Base-by-base conservation (phyloP, 2,113 vertebrate genomes). In the Istiophorus platypterus region DNA sequence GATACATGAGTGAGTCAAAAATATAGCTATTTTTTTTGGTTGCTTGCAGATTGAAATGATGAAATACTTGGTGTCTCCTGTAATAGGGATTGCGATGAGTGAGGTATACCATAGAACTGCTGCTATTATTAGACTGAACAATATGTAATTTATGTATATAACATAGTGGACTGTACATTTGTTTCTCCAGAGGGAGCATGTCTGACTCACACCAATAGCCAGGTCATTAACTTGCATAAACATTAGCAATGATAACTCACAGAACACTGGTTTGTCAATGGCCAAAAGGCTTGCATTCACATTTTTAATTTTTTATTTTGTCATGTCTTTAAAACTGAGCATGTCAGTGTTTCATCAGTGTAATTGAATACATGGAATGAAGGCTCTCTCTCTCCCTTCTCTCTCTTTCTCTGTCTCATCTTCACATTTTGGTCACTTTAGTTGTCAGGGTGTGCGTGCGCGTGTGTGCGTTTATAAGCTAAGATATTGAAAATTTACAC, bases 101-200 rank as follows among this genome's bases (percentile, higher is more conserved):
- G 34, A 76, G 11, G 52, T 80, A 68, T 73, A 71, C 75, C 66
- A 65, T 70, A 76, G 69, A 52, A 56, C 7, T 31, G 7, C 69
- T 18, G 63, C 68, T 81, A 65, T 87, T 76, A 75, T 78, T 74
- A 29, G 57, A 47, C n/a, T 69, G 70, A 80, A 39, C 56, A 59
- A 42, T 63, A 3, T 92, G 86, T 90, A 92, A 86, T 91, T 85
- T 71, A 22, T 89, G 85, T 90, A 86, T 63, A 81, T 89, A 80
- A 59, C 12, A 62, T 42, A 81, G 26, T 66, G 54, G 58, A 82
- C 39, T 69, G 29, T 81, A 64, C 47, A 57, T 82, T 76, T 72
- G 10, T 79, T 81, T 80, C n/a, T 82, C 59, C 9, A 58, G 51
- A 82, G 71, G 15, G 29, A 14, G 24, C 56, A 17, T 20, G 34